Evolutionary conservation across 2,797 vertebrate species (phyloP), one percentile per base, ranked within the genome.

Genomic region (Chromis chromis): DNA sequence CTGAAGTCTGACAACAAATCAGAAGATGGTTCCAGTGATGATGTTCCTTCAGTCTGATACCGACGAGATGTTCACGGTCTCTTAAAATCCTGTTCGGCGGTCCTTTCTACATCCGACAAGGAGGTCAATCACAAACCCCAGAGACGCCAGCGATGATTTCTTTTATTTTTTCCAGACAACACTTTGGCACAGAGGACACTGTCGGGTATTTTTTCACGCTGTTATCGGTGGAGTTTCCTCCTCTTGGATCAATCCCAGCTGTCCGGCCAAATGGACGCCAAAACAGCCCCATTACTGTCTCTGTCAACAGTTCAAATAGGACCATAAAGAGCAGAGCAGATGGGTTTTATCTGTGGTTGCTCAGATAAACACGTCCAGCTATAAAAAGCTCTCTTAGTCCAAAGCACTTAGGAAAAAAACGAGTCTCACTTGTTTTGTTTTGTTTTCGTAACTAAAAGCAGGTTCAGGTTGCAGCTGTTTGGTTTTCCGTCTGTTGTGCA

Each of bases 11-110:
- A 78, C 31, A 24, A 10, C 69, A 58, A 50, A 73, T 82, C 83
- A n/a, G 86, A 86, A 68, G 88, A 88, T 0, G 88, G 83, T 28
- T 80, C 81, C 0, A 69, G 56, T 2, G 81, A 85, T 0, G 76
- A 78, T 8, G 4, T 48, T 2, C 63, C 76, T 1, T 74, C 78
- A 3, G 65, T 70, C 50, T 89, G 77, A 91, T 0, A 1, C 56
- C 56, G 14, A 9, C 6, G 0, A 36, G 25, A 49, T 10, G 40
- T 67, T 28, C 21, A 1, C 11, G 10, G 13, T 19, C 19, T 40
- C 22, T 64, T 24, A 42, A 27, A 31, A 31, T 36, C 54, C 48
- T 17, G 12, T 66, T 53, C 16, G 0, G 3, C 13, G 13, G 19
- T 24, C 7, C 6, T 10, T 12, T 21, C 36, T 8, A 0, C 7